Base-by-base conservation (phyloP, 2,888 invertebrate genomes). In the Eupithecia centaureata region DNA sequence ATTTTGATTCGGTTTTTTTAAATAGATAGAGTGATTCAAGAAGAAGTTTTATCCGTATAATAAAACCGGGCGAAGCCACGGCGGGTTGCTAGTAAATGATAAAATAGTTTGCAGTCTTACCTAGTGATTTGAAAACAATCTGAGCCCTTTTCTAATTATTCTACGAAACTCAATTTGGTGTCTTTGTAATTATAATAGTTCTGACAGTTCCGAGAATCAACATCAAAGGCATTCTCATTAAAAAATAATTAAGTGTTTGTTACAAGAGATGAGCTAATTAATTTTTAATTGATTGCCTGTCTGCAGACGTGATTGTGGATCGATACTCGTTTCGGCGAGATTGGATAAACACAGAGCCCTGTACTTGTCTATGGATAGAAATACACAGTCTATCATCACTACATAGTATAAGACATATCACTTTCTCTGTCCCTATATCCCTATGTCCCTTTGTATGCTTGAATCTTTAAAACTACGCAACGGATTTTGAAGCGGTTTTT, bases 271-370 rank as follows among this genome's bases (percentile, higher is more conserved):
- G n/a, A 61, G 65, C 27, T 63, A 66, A 67, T 68, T 67, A 60
- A 68, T 65, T 72, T 64, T 59, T 61, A 73, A 70, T 75, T 65
- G 54, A 22, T 47, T 18, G 47, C 56, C 51, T 38, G 65, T 69
- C 61, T 51, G 35, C 38, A 67, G 61, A n/a, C 61, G 59, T 61
- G 67, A 71, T 74, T 61, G 59, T 63, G 60, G 76, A 79, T 81
- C 81, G 71, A 80, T 81, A 79, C 67, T 73, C 70, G 68, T 77
- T 77, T 77, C 63, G 72, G 68, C 67, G 67, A 76, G 71, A 78
- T 73, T 76, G 72, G 75, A 72, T 75, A 80, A 81, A 81, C 77
- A 78, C 68, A 70, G 69, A 71, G 73, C 15, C 30, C n/a, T n/a
- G n/a, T n/a, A 4, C 28, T 60, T 52, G 7, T 52, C 27, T 27